These are phyloP conservation scores for Mesaphorura yosii DNA, from an alignment of 1,140 invertebrate genomes.

Conservation along the genomic window DNA sequence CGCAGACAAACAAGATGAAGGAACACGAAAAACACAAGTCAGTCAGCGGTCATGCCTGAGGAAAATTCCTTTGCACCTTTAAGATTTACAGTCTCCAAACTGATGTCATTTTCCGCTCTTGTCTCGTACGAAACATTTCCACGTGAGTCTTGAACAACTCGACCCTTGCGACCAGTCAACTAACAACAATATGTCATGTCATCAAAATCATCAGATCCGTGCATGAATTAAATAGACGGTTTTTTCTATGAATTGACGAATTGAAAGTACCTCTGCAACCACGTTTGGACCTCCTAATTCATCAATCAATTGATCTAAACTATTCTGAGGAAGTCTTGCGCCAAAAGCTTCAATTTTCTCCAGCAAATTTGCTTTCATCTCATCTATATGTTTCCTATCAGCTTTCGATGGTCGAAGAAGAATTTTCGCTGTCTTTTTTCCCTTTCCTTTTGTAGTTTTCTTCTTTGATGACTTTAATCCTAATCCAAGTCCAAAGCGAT, in stretches of 20 bases:
- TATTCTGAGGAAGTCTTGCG: constrained; percentile 89
- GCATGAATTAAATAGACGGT: neutral
- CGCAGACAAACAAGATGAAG: too few species aligned
- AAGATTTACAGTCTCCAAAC: constrained; percentile 93
- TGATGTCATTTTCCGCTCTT: constrained; percentile 82
- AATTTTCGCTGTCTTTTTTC: too few species aligned
- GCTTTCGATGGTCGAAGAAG: too few species aligned
- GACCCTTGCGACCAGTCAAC: constrained; percentile 94
- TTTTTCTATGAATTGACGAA: neutral
- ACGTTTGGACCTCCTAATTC: constrained; percentile 93
- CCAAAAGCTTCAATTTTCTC: constrained; percentile 76
- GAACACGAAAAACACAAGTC: too few species aligned
- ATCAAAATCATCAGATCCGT: too few species aligned
- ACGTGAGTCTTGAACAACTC: constrained; percentile 84
- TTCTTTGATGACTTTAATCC: too few species aligned
- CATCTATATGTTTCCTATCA: too few species aligned
- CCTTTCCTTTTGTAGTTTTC: too few species aligned
- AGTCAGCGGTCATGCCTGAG: too few species aligned
- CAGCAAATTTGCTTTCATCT: constrained; percentile 86
- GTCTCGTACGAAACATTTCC: constrained; percentile 87
- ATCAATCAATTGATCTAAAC: constrained; percentile 95
- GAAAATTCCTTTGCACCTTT: too few species aligned
- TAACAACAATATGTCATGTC: constrained; percentile 33
- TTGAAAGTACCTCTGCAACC: constrained; percentile 68
- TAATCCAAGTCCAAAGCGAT: too few species aligned